Conservation (phyloP, 2,888 invertebrate genomes). For the Cordylochernes scorpioides region DNA sequence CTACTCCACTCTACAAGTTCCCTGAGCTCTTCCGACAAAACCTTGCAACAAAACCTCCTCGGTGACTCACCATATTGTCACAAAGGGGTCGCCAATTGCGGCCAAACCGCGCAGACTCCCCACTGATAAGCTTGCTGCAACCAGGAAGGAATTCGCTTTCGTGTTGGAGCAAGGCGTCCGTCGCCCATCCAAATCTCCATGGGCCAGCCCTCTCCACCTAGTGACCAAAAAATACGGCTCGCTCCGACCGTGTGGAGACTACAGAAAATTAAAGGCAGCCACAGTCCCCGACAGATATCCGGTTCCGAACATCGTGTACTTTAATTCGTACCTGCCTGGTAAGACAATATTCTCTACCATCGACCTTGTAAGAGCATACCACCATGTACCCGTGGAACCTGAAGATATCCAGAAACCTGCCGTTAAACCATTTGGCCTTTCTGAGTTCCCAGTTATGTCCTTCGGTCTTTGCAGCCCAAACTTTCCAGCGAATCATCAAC, state of each 20-base stretch:
- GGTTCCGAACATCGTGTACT: slow-evolving; percentile 3
- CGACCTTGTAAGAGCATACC: slow-evolving; percentile 1
- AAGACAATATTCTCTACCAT: slow-evolving; percentile 3
- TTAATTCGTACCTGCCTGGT: slow-evolving; percentile 1
- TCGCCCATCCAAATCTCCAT: not conserved
- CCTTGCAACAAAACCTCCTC: not conserved
- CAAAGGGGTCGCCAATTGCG: slow-evolving; percentile 17
- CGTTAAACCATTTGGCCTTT: slow-evolving; percentile 2
- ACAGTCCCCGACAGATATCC: slow-evolving; percentile 4
- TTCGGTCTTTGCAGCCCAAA: not conserved
- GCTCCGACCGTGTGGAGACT: slow-evolving; percentile 4
- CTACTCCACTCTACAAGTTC: not conserved
- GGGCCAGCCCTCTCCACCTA: slow-evolving; percentile 4
- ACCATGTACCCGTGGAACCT: slow-evolving; percentile 3
- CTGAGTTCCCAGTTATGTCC: not conserved
- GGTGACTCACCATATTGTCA: slow-evolving; percentile 16
- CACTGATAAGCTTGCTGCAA: not conserved
- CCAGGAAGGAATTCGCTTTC: not conserved
- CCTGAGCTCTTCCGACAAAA: not conserved
- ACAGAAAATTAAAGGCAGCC: not conserved
- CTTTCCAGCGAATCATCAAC: slow-evolving; percentile 2
- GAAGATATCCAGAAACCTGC: slow-evolving; percentile 3
- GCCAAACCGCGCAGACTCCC: slow-evolving; percentile 6
- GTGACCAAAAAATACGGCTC: slow-evolving; percentile 2
- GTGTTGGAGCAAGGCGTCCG: not conserved